Conservation (phyloP, 1,140 invertebrate species). For the Homarus americanus region DNA sequence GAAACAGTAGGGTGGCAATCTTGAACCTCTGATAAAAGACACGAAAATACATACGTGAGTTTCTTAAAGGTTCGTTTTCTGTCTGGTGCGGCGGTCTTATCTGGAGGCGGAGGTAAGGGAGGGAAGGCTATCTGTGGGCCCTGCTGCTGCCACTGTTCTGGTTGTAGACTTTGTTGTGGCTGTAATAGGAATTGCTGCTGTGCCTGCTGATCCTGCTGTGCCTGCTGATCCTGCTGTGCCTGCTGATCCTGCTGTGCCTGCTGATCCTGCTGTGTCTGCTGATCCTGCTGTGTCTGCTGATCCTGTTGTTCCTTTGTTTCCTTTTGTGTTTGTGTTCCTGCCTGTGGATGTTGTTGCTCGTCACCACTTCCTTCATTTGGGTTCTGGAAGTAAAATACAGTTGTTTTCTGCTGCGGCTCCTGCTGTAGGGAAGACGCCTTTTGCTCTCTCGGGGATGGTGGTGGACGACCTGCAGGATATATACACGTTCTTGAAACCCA, state of each 20-base stretch:
- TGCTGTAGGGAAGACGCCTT: neutral
- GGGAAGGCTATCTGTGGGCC: neutral
- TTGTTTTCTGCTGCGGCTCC: neutral
- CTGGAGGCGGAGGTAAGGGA: neutral
- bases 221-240: neutral
- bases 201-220: neutral
- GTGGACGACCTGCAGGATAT: neutral
- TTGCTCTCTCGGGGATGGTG: constrained; percentile 1
- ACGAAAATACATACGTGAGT: constrained; percentile 12
- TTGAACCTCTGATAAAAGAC: too few relatives aligned
- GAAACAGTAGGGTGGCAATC: too few relatives aligned
- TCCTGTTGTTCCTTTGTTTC: too few relatives aligned
- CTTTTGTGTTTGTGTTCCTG: neutral
- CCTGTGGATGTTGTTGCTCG: neutral
- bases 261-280: neutral
- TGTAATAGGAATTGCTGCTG: neutral
- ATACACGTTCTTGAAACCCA: too few relatives aligned
- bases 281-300: neutral
- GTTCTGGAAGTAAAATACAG: too few relatives aligned
- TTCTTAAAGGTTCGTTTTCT: neutral
- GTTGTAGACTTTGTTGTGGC: neutral
- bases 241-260: neutral
- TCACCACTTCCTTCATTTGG: neutral
- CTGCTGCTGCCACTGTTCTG: neutral
- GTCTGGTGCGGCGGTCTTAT: neutral